These are phyloP conservation scores for Cantharis lateralis DNA, from an alignment of 2,888 invertebrate species.

Conservation along the genomic window DNA sequence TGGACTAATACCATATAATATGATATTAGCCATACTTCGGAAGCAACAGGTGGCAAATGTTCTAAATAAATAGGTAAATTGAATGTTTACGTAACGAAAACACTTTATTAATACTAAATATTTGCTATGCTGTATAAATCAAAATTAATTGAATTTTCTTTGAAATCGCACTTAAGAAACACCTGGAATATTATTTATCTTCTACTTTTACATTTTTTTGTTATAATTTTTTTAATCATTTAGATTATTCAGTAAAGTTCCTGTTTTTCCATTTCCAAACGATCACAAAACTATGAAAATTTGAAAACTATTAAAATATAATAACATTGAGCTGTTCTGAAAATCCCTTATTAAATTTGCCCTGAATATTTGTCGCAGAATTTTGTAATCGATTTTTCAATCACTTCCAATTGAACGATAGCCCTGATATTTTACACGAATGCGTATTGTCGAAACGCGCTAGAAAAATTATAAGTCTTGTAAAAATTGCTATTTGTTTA, in stretches of 20 bases:
- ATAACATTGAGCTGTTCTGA: too few relatives aligned
- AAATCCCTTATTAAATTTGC: too few relatives aligned
- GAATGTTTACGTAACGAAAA: background rate
- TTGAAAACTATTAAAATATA: background rate
- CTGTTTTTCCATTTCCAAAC: background rate
- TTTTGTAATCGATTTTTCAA: too few relatives aligned
- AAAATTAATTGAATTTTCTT: background rate
- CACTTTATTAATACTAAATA: background rate
- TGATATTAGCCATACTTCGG: background rate
- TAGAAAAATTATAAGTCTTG: too few relatives aligned
- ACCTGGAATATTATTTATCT: background rate
- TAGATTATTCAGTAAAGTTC: background rate
- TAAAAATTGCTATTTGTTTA: too few relatives aligned
- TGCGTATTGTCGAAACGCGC: too few relatives aligned
- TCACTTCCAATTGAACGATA: too few relatives aligned
- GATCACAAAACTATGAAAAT: background rate
- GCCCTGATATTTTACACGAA: too few relatives aligned
- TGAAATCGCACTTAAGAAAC: background rate
- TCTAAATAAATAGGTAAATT: background rate
- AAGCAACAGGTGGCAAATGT: background rate
- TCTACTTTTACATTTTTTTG: background rate
- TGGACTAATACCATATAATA: background rate
- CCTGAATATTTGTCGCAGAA: too few relatives aligned
- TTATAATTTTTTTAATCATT: background rate
- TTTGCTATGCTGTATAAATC: background rate